Base-by-base conservation (phyloP, 1,140 invertebrate species). In the Helicoverpa armigera region DNA sequence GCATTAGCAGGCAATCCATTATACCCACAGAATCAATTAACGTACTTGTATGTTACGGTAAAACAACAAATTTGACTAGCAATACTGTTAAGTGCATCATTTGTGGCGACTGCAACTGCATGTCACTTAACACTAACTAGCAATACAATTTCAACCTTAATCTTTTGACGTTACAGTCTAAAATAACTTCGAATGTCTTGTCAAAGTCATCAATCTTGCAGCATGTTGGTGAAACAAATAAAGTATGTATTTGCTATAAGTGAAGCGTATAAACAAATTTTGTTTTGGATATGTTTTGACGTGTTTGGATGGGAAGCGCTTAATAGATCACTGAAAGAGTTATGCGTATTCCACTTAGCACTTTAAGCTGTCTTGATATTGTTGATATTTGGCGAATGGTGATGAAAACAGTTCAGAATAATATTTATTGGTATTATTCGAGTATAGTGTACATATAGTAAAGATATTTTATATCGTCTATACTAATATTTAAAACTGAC, bases 81-180 rank as follows among this genome's bases (percentile, higher is more conserved):
- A 87, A 87, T 87, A 85, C 65, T 63, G 82, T 74, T 87, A 85
- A 87, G 83, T 87, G 85, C 85, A 87, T 87, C 82, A 83, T 87
- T 87, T 85, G 53, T 72, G 48, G 43, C 69, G 76, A 81, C 77
- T 83, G 82, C 83, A 81, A 53, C 60, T 80, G 80, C 80, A 83
- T 81, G 81, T 80, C 82, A 63, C 75, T 23, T 74, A 50, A 73
- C 60, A 70, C 11, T 29, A 31, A 13, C 13, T n/a, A 2, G 2
- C 56, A 61, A 14, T 13, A 4, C 1, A 76, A 76, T 12, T 18
- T 63, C 16, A 61, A 63, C 73, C 58, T 63, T 76, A 76, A 14
- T 0, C 18, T 0, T 2, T n/a, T 23, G 18, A 4, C 1, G 14
- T 31, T 29, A 29, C 13, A 56, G 43, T 53, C 29, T 51, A 51